Base-by-base conservation (phyloP, 92 coral and sea anemone genomes). In the Palythoa heliodiscus region DNA sequence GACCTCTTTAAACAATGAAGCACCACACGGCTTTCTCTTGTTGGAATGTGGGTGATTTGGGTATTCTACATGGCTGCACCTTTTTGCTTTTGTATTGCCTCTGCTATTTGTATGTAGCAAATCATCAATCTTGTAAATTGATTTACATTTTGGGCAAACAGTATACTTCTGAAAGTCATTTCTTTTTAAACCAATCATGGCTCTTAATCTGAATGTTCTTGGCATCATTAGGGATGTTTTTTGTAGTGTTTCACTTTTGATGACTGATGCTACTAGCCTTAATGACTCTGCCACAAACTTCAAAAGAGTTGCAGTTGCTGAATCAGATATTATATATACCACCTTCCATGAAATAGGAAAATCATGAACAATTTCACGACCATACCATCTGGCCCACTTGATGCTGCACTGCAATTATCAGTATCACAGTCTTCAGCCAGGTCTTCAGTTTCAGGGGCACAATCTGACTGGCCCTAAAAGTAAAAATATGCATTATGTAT, bases 11-110 rank as follows among this genome's bases (percentile, higher is more conserved):
- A 78, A 78, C n/a, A 78, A 63, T 5, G 85, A 23, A n/a, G 75
- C 85, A 80, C 86, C 78, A 78, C 72, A 74, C 8, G 93, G 88
- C 43, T 52, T 38, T 76, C 80, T 29, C 76, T 90, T 78, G 38
- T 63, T 71, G 12, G 90, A 38, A 71, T 85, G 83, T 47, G 83
- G 83, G 60, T 85, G 88, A 20, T 75, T 57, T 54, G 88, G 88
- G 64, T 53, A 85, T 20, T n/a, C 12, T 24, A 85, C 57, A 60
- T 85, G 63, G 12, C 53, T 55, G 75, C 88, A 85, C 75, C 38
- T 85, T 72, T 76, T 85, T 54, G 88, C 88, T 61, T 73, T 73
- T 3, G 61, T 75, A 53, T 76, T 24, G 24, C 88, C 88, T 61
- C 88, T 73, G 52, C 72, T 52, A 61, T 85, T 85, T 4, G 83